These are phyloP conservation scores for Petrosia ficiformis DNA, from an alignment of 37 sponge, comb jelly and placozoan species.

Conservation along the genomic window DNA sequence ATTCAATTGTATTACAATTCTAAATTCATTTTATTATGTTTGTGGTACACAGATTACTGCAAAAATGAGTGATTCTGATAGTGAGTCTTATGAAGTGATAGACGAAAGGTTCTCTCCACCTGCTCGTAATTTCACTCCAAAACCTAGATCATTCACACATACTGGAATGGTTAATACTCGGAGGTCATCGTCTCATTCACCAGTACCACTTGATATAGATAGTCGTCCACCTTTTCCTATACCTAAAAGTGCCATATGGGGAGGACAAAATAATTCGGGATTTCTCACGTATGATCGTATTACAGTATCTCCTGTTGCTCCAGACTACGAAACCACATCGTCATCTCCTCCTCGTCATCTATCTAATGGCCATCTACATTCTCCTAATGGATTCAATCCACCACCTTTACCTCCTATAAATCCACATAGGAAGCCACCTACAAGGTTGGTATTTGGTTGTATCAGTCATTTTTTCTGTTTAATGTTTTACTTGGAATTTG, in stretches of 20 bases:
- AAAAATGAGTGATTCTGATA: conserved; percentile 5
- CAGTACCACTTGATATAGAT: not conserved
- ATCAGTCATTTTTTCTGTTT: too few relatives aligned
- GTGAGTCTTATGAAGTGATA: conserved; percentile 7
- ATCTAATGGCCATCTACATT: not conserved
- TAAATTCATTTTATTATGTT: too few relatives aligned
- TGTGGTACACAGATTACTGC: too few relatives aligned
- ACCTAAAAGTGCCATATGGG: conserved; percentile 8
- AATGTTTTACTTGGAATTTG: too few relatives aligned
- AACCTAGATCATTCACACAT: not conserved
- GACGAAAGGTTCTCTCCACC: conserved; percentile 2
- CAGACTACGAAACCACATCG: not conserved
- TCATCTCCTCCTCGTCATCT: not conserved
- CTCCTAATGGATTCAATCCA: not conserved
- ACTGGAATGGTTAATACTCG: not conserved
- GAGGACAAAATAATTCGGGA: too few relatives aligned
- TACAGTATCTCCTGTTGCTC: not conserved
- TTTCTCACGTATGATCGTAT: not conserved
- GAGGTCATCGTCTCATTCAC: not conserved
- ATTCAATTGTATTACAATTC: too few relatives aligned
- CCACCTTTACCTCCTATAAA: conserved; percentile 10
- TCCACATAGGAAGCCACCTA: not conserved
- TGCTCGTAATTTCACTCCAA: too few relatives aligned
- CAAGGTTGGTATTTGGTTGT: too few relatives aligned
- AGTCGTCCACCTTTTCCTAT: not conserved